phyloP scores from a whole-genome alignment of 2,797 vertebrate genomes.

The Ptychadena robeensis region DNA sequence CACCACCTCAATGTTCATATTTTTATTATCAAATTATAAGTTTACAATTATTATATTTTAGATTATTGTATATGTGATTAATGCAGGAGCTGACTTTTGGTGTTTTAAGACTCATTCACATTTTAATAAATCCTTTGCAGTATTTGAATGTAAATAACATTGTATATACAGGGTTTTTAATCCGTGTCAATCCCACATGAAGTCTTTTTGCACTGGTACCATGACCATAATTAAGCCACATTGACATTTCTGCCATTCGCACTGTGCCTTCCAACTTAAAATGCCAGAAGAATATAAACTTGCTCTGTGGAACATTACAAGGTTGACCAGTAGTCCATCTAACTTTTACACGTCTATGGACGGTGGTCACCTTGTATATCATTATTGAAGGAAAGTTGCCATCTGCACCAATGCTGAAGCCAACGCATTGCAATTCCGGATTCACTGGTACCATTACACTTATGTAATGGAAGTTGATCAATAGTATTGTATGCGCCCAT shows the following conservation, averaged over 20 bases:
- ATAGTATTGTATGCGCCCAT: constrained; percentile 18
- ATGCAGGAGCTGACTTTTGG: neutral
- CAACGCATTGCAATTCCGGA: neutral
- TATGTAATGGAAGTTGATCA: neutral
- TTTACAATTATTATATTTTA: neutral
- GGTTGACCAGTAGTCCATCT: neutral
- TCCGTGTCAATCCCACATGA: neutral
- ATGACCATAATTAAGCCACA: too few species aligned
- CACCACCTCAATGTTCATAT: too few species aligned
- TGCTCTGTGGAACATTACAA: too few species aligned
- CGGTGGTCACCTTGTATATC: neutral
- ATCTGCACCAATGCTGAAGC: neutral
- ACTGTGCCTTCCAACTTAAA: neutral
- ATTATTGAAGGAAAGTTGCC: neutral
- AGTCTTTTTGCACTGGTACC: neutral
- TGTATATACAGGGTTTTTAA: neutral
- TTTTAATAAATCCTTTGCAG: neutral
- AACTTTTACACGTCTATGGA: neutral
- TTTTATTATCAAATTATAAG: neutral
- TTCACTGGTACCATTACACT: neutral
- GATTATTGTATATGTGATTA: constrained; percentile 1
- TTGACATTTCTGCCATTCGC: neutral
- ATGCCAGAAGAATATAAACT: neutral
- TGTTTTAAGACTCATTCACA: neutral
- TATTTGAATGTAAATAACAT: neutral